Evolutionary conservation across 2,113 vertebrate genomes (phyloP).

Genomic region (Pollachius pollachius): DNA sequence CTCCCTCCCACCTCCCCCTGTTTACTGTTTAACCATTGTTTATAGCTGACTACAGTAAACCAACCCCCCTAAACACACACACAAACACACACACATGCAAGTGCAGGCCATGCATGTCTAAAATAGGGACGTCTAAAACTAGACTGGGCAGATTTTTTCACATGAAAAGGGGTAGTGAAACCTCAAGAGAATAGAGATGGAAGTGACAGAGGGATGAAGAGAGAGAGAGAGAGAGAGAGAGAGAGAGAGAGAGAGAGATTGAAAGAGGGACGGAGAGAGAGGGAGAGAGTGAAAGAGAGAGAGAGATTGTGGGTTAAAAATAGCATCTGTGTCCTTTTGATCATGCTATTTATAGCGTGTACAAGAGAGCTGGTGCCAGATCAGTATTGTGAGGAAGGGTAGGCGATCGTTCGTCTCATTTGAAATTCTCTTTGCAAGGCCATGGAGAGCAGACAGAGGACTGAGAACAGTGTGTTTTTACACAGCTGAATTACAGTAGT

Average conservation of each 20-base stretch:
- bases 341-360: constrained; percentile 64
- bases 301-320: constrained; percentile 61
- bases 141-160: not conserved
- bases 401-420: constrained; percentile 20
- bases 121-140: not conserved
- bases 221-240: not conserved
- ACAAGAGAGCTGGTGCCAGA: constrained; percentile 30
- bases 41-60: no score
- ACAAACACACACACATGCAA: no score
- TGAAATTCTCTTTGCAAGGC: constrained; percentile 3
- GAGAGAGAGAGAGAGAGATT: not conserved
- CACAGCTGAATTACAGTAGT: no score
- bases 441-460: not conserved
- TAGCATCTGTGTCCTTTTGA: constrained; percentile 55
- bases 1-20: no score
- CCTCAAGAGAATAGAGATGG: not conserved
- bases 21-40: no score
- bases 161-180: not conserved
- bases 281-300: constrained; percentile 33
- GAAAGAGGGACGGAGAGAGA: not conserved
- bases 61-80: no score
- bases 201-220: not conserved
- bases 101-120: not conserved
- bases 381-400: constrained; percentile 37
- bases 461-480: no score